Percentiles rank a stretch among this genome's conserved stretches.
Conservation (phyloP, 2,113 vertebrate species). For the Aegypius monachus region DNA sequence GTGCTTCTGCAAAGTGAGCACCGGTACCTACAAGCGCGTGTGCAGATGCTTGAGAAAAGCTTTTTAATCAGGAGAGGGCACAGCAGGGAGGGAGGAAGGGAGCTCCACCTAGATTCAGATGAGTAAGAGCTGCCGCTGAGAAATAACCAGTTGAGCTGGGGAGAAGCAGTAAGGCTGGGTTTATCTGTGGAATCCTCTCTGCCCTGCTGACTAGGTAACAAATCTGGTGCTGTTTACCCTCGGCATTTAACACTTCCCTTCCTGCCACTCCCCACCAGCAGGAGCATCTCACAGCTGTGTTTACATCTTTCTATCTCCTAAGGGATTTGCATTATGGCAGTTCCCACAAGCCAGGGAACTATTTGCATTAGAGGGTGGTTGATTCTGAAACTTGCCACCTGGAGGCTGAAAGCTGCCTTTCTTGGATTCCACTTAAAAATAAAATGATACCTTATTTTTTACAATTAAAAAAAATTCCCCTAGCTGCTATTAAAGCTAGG, state of each 20-base stretch:
- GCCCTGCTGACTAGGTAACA: conserved; percentile 22
- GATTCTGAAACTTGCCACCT: not conserved
- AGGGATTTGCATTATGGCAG: not conserved
- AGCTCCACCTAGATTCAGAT: conserved; percentile 71
- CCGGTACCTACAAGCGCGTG: fast-evolving
- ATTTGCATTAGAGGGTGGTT: not conserved
- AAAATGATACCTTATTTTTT: not conserved
- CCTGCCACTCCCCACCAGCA: not conserved
- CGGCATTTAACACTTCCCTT: conserved; percentile 27
- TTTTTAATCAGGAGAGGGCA: not conserved
- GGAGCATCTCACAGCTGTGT: not conserved
- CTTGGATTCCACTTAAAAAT: not conserved
- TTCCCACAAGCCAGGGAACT: not conserved
- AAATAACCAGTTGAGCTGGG: conserved; percentile 57
- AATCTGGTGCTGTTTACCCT: not conserved
- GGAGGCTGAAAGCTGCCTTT: not conserved
- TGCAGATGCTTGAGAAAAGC: not conserved
- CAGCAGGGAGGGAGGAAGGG: not conserved
- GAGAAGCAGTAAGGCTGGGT: not conserved
- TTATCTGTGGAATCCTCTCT: conserved; percentile 30
- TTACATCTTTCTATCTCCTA: not conserved
- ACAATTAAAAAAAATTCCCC: not conserved
- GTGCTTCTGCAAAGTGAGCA: not conserved
- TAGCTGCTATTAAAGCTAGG: not conserved
- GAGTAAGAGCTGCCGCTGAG: conserved; percentile 54